Evolutionary conservation across 1,140 invertebrate genomes (phyloP), one percentile per base, ranked within the genome.

Genomic region (Eurosta solidaginis): DNA sequence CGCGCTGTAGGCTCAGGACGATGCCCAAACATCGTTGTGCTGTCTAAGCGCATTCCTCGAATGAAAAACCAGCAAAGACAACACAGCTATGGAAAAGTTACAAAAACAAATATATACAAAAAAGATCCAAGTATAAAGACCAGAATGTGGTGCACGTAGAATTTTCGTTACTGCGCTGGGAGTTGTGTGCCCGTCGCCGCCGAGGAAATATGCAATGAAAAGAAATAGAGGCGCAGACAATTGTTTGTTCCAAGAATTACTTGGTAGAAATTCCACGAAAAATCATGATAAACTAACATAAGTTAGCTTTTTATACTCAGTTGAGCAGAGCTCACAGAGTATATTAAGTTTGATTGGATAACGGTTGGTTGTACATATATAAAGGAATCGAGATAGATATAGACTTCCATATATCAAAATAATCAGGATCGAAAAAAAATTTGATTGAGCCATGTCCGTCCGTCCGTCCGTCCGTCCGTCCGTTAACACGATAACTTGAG

Each of bases 231-330:
- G 59, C 59, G 42, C 45, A 27, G 73, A 75, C 44, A 75, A 75
- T 75, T 75, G 44, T 75, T 75, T 47, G 73, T 75, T 40, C 44
- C 73, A 75, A 40, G 45, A 75, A 75, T 75, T 75, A 75, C 73
- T 45, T 75, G 73, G 73, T 75, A 49, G 29, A 75, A 75, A 75
- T 75, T 75, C 73, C 73, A 75, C 73, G 73, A 75, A 75, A 75
- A 47, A 75, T 75, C 73, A 75, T 75, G 73, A 75, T 75, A 75
- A 75, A 75, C 73, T 45, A 75, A 75, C 73, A 75, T 49, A 75
- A 49, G 73, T 75, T 75, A 33, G 59, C 17, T 68, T 68, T 68
- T 68, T n/a, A n/a, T n/a, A n/a, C n/a, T n/a, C n/a, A n/a, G n/a
- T n/a, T n/a, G n/a, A n/a, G n/a, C n/a, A n/a, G n/a, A n/a, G n/a